Percentiles rank a stretch among this genome's conserved stretches.
Evolutionary conservation across 2,797 vertebrate genomes (phyloP).

Genomic region (Gobionotothen gibberifrons): DNA sequence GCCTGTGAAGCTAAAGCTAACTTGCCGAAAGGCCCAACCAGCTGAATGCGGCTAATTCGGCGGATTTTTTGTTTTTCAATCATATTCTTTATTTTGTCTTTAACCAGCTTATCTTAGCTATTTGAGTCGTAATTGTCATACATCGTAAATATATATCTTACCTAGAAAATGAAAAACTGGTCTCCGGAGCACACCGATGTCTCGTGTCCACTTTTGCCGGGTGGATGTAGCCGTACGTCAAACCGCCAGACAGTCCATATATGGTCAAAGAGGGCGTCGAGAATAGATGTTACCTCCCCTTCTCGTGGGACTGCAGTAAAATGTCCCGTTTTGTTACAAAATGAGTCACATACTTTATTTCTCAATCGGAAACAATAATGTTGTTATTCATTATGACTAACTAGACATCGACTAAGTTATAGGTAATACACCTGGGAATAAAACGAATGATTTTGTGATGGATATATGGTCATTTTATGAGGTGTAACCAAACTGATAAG

Average conservation of each 20-base stretch:
- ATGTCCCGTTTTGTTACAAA: background rate
- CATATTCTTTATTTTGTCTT: background rate
- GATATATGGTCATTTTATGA: background rate
- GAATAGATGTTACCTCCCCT: constrained; percentile 22
- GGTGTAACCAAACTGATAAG: background rate
- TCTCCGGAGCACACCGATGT: constrained; percentile 62
- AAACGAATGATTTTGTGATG: background rate
- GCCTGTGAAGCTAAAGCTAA: constrained; percentile 64
- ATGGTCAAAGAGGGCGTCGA: constrained; percentile 66
- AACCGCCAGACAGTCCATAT: constrained; percentile 76
- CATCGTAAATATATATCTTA: constrained; percentile 25
- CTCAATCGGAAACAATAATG: background rate
- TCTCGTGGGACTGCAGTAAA: constrained; percentile 61
- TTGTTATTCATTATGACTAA: background rate
- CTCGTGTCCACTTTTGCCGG: constrained; percentile 81
- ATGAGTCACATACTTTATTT: background rate
- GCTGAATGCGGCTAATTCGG: constrained; percentile 23
- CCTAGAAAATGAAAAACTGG: constrained; percentile 43
- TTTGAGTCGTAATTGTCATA: background rate
- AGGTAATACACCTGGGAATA: background rate
- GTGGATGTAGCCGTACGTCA: constrained; percentile 68
- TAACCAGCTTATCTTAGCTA: accelerated
- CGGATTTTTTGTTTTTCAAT: background rate
- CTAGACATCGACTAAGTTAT: background rate
- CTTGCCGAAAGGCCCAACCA: constrained; percentile 60